These are phyloP conservation scores for Onthophagus sagittarius DNA, from an alignment of 2,888 invertebrate species.

Conservation along the genomic window DNA sequence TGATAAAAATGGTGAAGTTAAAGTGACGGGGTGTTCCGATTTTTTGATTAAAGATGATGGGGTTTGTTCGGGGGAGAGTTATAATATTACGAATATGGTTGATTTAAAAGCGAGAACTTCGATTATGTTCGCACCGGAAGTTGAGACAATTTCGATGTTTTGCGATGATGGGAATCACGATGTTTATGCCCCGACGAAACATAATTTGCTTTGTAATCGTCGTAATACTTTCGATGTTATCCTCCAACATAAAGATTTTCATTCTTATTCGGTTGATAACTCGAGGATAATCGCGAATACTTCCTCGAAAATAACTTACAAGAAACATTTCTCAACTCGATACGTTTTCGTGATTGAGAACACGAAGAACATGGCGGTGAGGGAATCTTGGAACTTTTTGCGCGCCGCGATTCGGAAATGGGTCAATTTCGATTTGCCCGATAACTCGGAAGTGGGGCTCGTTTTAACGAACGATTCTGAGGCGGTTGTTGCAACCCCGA, in stretches of 20 bases:
- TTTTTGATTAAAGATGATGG: slow-evolving; percentile 50
- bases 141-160: slow-evolving; percentile 55
- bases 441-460: slow-evolving; percentile 53
- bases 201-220: slow-evolving; percentile 60
- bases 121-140: slow-evolving; percentile 54
- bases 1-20: slow-evolving; percentile 42
- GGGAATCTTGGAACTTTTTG: slow-evolving; percentile 60
- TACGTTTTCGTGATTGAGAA: slow-evolving; percentile 58
- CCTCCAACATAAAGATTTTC: slow-evolving; percentile 53
- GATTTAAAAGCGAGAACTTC: slow-evolving; percentile 52
- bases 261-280: slow-evolving; percentile 31
- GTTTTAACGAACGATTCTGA: slow-evolving; percentile 49
- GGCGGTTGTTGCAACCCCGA: slow-evolving; percentile 34
- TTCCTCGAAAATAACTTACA: slow-evolving; percentile 51
- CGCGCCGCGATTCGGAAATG: slow-evolving; percentile 57
- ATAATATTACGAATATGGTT: slow-evolving; percentile 47
- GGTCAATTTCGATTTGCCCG: slow-evolving; percentile 54
- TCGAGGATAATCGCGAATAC: slow-evolving; percentile 45
- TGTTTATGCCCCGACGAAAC: slow-evolving; percentile 61
- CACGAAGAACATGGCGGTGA: slow-evolving; percentile 54
- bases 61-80: slow-evolving; percentile 40
- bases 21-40: slow-evolving; percentile 55
- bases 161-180: slow-evolving; percentile 62
- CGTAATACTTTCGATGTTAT: slow-evolving; percentile 59
- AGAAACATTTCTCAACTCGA: slow-evolving; percentile 52